Evolutionary conservation across 1,140 invertebrate genomes (phyloP).

Genomic region (Magallana ariakensis): DNA sequence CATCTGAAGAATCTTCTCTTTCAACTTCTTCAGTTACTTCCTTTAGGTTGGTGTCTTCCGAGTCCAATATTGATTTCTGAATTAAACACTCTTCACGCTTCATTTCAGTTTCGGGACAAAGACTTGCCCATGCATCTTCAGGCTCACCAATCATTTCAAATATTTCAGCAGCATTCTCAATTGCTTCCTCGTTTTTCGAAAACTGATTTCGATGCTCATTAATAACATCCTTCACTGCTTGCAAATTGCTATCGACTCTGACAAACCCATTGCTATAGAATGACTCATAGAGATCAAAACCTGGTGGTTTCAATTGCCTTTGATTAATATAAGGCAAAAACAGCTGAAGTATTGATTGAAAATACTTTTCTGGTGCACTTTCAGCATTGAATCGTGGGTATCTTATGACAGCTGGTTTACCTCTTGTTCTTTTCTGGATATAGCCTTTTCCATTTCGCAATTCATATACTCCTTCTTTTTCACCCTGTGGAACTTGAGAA

Average conservation of each 20-base stretch:
- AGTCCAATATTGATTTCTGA: background rate
- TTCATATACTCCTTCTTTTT: background rate
- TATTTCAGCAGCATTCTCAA: background rate
- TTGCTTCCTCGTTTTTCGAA: background rate
- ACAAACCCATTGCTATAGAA: background rate
- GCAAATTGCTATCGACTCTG: background rate
- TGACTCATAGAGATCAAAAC: background rate
- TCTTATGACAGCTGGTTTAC: too few relatives aligned
- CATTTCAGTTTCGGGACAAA: conserved; percentile 22
- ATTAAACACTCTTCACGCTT: background rate
- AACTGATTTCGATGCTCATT: background rate
- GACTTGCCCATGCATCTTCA: conserved; percentile 34
- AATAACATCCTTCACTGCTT: background rate
- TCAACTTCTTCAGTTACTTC: background rate
- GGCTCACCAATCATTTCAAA: background rate
- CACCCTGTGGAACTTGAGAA: conserved; percentile 14
- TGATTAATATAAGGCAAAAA: background rate
- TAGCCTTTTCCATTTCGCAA: conserved; percentile 18
- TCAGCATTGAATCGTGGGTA: too few relatives aligned
- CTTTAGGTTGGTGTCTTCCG: background rate
- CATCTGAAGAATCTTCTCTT: background rate
- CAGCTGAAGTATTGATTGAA: background rate
- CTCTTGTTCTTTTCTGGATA: conserved; percentile 32
- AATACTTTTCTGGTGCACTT: too few relatives aligned
- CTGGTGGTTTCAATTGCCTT: background rate